Evolutionary conservation across 2,113 vertebrate genomes (phyloP).

Genomic region (Columba livia): DNA sequence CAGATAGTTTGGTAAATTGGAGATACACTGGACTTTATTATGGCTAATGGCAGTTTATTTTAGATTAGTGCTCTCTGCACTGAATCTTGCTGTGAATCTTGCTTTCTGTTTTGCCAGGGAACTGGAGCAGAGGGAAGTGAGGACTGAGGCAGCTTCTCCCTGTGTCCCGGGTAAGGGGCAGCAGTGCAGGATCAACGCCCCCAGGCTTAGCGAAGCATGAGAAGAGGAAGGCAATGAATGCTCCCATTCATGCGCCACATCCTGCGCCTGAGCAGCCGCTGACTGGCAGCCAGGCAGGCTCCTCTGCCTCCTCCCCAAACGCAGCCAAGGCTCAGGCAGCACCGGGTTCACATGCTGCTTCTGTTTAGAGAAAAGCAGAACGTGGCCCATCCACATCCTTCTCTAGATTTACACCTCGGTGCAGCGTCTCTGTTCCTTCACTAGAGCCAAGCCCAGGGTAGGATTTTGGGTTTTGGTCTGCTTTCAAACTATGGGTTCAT

Average conservation of each 20-base stretch:
- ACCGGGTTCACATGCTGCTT: neutral
- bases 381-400: neutral
- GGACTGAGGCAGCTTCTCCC: neutral
- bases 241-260: neutral
- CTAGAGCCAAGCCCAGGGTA: neutral
- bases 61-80: neutral
- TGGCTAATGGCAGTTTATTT: slow-evolving; percentile 30
- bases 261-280: neutral
- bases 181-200: neutral
- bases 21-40: slow-evolving; percentile 29
- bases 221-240: neutral
- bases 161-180: neutral
- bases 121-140: neutral
- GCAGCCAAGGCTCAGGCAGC: neutral
- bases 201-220: neutral
- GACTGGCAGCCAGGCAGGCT: neutral
- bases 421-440: neutral
- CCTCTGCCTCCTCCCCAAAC: neutral
- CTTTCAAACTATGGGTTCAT: neutral
- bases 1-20: neutral
- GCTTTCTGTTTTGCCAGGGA: neutral
- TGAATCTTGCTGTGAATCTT: neutral
- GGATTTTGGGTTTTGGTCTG: neutral
- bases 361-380: neutral
- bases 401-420: neutral